These are phyloP conservation scores for Sinosuthora webbiana DNA, from an alignment of 2,113 vertebrate species.

Conservation along the genomic window DNA sequence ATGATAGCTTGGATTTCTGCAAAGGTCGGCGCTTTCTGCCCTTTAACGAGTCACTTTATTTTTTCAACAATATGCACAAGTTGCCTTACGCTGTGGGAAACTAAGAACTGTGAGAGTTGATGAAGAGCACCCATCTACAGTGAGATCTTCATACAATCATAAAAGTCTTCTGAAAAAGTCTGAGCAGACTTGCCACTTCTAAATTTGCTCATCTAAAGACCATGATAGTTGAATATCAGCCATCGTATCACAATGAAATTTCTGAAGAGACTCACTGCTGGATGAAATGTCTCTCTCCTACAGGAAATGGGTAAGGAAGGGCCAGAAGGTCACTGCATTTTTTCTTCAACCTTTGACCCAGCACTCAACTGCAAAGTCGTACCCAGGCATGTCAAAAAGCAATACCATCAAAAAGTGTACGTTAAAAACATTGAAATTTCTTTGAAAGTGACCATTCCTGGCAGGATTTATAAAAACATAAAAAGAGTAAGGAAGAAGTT, in stretches of 20 bases:
- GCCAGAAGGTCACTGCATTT: slow-evolving; percentile 3
- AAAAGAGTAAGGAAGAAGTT: not conserved
- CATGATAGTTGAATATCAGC: not conserved
- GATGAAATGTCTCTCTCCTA: not conserved
- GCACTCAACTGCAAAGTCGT: not conserved
- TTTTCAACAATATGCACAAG: not conserved
- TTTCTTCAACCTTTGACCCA: slow-evolving; percentile 36
- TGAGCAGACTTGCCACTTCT: not conserved
- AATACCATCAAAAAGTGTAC: not conserved
- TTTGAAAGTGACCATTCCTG: not conserved
- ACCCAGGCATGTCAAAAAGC: not conserved
- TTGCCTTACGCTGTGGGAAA: not conserved
- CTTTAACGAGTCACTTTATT: fast-evolving
- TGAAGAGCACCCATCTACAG: not conserved
- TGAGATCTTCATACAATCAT: not conserved
- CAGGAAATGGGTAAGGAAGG: slow-evolving; percentile 10
- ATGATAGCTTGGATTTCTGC: not conserved
- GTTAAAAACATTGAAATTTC: not conserved
- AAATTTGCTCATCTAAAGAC: not conserved
- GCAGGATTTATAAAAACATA: not conserved
- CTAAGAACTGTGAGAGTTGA: not conserved
- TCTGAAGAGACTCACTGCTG: not conserved
- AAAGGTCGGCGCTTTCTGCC: not conserved
- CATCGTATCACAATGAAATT: not conserved
- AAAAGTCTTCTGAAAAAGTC: not conserved